Evolutionary conservation across 2,888 invertebrate genomes (phyloP).

Genomic region (Lepidocyrtinus sp.): DNA sequence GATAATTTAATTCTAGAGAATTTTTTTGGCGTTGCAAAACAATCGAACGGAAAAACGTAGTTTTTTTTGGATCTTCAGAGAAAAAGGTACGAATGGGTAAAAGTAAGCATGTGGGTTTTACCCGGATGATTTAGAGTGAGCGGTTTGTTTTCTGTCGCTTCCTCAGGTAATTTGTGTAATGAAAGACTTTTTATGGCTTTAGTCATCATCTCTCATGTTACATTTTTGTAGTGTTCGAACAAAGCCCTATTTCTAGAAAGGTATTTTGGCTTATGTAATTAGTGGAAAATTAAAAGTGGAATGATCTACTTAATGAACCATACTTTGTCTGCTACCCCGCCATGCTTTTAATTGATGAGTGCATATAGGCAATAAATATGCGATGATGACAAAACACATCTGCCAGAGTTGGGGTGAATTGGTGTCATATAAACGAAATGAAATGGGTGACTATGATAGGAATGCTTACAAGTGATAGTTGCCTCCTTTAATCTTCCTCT

Average conservation of each 20-base stretch:
- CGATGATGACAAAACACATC: background rate
- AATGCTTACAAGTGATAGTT: background rate
- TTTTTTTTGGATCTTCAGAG: conserved; percentile 10
- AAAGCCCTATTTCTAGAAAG: background rate
- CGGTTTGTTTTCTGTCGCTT: conserved; percentile 20
- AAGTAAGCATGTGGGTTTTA: too few species aligned
- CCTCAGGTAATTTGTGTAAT: conserved; percentile 67
- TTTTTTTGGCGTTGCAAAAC: background rate
- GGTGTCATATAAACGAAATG: background rate
- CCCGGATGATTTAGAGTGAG: too few species aligned
- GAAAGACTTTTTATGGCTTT: conserved; percentile 64
- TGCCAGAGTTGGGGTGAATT: background rate
- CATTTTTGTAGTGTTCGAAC: background rate
- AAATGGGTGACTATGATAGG: background rate
- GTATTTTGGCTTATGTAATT: conserved; percentile 65
- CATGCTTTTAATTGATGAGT: background rate
- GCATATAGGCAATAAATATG: conserved; percentile 9
- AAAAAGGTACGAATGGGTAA: conserved; percentile 29
- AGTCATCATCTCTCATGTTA: background rate
- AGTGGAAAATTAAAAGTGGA: conserved; percentile 66
- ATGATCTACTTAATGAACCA: conserved; percentile 59
- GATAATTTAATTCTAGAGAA: conserved; percentile 10
- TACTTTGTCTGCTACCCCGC: conserved; percentile 3
- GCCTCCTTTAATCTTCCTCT: background rate
- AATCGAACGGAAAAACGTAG: background rate